phyloP scores from a whole-genome alignment of 2,797 vertebrate genomes.

The Buceros bicornis region DNA sequence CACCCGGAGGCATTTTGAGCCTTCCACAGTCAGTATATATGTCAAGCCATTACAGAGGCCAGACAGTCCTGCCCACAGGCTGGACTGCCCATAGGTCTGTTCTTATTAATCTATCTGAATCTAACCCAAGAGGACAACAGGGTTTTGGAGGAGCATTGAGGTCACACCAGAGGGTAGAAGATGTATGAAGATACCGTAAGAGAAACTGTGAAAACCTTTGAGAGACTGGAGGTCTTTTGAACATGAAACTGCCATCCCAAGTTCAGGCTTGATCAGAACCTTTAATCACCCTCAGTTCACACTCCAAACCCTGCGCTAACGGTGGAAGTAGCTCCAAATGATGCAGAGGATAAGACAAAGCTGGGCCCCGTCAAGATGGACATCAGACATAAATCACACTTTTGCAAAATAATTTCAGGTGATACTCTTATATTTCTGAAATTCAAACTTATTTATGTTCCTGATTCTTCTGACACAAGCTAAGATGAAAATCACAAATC shows the following conservation, averaged over 20 bases:
- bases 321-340: background rate
- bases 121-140: background rate
- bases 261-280: background rate
- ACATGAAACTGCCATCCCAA: background rate
- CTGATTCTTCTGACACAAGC: background rate
- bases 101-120: no score
- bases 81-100: background rate
- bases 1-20: accelerated
- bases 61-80: background rate
- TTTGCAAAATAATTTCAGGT: background rate
- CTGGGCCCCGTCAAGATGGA: background rate
- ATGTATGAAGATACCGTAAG: background rate
- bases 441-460: background rate
- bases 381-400: background rate
- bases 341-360: background rate
- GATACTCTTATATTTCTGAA: background rate
- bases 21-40: background rate
- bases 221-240: background rate
- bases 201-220: background rate
- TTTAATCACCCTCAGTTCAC: background rate
- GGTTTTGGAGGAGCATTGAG: background rate
- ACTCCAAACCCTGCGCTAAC: background rate
- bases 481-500: background rate
- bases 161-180: background rate
- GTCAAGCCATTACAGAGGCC: background rate